A percentile compares a stretch with the other conserved stretches of the same genome.
These are phyloP conservation scores for Eupithecia pulchellata DNA, from an alignment of 2,888 invertebrate genomes.

Conservation along the genomic window DNA sequence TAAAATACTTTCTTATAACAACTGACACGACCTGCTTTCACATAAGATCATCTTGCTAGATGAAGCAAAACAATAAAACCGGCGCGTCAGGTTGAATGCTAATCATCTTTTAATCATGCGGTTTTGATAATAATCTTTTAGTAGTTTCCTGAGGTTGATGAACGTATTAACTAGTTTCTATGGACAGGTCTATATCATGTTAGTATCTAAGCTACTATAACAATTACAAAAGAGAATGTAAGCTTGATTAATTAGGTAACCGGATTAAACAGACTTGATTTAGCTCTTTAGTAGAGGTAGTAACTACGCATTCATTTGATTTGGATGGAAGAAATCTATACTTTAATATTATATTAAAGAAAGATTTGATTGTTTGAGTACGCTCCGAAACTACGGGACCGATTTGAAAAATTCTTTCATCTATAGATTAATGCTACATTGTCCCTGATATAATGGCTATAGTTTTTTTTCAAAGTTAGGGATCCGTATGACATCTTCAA, in stretches of 20 bases:
- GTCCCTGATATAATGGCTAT: no score
- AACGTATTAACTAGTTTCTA: constrained; percentile 5
- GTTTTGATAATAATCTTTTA: constrained; percentile 15
- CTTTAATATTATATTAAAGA: no score
- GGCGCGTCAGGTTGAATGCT: constrained; percentile 18
- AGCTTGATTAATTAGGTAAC: constrained; percentile 8
- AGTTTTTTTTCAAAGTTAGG: no score
- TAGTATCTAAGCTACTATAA: background rate
- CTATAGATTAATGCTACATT: no score
- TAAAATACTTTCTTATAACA: constrained; percentile 26
- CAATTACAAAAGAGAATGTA: background rate
- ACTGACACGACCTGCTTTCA: constrained; percentile 39
- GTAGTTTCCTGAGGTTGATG: background rate
- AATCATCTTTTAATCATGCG: constrained; percentile 12
- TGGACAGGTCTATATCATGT: background rate
- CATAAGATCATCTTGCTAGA: constrained; percentile 25
- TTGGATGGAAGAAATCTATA: no score
- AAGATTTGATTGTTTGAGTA: no score
- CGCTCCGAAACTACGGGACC: no score
- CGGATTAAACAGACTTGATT: background rate
- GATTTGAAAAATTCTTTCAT: no score
- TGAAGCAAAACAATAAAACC: constrained; percentile 21
- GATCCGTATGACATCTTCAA: no score
- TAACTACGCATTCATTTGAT: background rate
- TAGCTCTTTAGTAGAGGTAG: background rate